Evolutionary conservation across 37 sponge, comb jelly and placozoan species (phyloP), one percentile per base, ranked within the genome.

Genomic region (Hexactinellida sp.): DNA sequence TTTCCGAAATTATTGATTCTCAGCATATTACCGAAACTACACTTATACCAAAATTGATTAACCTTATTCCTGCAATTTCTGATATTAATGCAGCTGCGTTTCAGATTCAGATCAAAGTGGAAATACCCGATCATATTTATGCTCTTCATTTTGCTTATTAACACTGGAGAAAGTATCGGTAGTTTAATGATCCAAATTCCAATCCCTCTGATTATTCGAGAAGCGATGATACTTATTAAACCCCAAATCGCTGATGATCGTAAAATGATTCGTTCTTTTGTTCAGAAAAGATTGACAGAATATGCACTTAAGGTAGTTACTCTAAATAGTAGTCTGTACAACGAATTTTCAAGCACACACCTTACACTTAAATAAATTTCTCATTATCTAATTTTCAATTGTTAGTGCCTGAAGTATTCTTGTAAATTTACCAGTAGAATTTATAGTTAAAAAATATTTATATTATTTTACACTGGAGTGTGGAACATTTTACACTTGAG

Each of bases 251-350:
- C 3, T 63, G 76, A 23, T 23, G 76, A 63, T 63, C 76, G 76
- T 63, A 63, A 63, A 41, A 32, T 63, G 34, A 63, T n/a, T 63
- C 76, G 76, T 5, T 21, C 76, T 63, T 28, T 23, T 63, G 34
- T 63, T 63, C 76, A 63, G 76, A 63, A 63, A 23, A 63, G 76
- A 23, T 28, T 63, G 25, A 63, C 76, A 63, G 34, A 63, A 63
- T 63, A 63, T 63, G 3, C 76, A 63, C 76, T 63, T 63, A 63
- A 63, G 76, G 76, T 63, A 63, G 34, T 7, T 63, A 63, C 30
- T n/a, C 3, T 63, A 21, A 63, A 63, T n/a, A 7, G 3, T 63
- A n/a, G 32, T 21, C 30, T 63, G 52, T 47, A 47, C 52, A 47
- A 47, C 16, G 52, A 47, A 47, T 9, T 47, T 47, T n/a, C n/a